Conservation (phyloP, 2,797 vertebrate species). For the Siniperca scherzeri region DNA sequence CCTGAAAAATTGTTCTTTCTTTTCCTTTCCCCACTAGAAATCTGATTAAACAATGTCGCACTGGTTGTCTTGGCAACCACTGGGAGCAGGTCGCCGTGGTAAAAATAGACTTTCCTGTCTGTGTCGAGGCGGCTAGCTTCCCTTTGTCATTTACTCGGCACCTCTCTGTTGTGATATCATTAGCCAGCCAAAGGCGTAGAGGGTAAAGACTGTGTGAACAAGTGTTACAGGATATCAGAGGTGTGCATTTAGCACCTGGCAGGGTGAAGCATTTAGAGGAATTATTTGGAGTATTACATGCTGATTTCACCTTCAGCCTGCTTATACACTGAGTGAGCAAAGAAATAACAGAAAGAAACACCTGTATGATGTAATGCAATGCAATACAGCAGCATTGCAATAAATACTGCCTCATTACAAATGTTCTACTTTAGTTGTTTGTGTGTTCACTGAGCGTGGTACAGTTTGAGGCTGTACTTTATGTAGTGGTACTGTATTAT, state of each 20-base stretch:
- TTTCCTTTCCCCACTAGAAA: slow-evolving; percentile 3
- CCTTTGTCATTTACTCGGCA: slow-evolving; percentile 35
- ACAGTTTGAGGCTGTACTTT: neutral
- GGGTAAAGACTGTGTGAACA: slow-evolving; percentile 19
- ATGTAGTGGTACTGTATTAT: neutral
- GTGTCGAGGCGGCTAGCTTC: slow-evolving; percentile 16
- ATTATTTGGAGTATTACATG: slow-evolving; percentile 14
- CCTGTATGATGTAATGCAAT: slow-evolving; percentile 41
- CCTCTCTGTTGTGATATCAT: slow-evolving; percentile 46
- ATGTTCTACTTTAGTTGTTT: neutral
- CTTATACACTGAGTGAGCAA: slow-evolving; percentile 7
- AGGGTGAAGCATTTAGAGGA: slow-evolving; percentile 17
- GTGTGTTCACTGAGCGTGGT: neutral
- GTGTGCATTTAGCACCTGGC: slow-evolving; percentile 20
- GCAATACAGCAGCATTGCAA: slow-evolving; percentile 22
- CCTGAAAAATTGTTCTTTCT: neutral
- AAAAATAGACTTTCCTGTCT: slow-evolving; percentile 65
- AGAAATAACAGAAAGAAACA: slow-evolving; percentile 25
- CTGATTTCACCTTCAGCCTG: slow-evolving; percentile 14
- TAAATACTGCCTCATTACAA: neutral
- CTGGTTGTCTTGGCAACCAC: slow-evolving; percentile 71
- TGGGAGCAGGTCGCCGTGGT: slow-evolving; percentile 38
- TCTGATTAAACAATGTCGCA: slow-evolving; percentile 57
- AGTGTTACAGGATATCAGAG: slow-evolving; percentile 15
- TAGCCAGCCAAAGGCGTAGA: slow-evolving; percentile 29